Base-by-base conservation (phyloP, 2,797 vertebrate species). In the Pygocentrus nattereri region DNA sequence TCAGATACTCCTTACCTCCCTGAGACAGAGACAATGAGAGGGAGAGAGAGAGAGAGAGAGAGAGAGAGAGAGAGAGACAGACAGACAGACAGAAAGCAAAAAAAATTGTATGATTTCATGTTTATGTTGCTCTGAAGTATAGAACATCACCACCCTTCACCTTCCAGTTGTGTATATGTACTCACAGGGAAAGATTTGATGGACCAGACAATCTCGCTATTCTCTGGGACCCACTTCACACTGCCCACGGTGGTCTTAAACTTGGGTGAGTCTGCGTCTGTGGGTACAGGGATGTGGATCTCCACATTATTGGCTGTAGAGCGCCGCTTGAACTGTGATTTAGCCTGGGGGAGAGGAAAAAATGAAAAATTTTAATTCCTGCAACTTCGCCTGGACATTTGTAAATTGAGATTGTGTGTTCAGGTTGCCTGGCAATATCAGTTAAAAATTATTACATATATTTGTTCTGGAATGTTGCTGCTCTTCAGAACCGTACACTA, bases 291-390 rank as follows among this genome's bases (percentile, higher is more conserved):
- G 92, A 99, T 99, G 93, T 99, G 98, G 90, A 99, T 99, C 91
- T 99, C 98, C 89, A 99, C 98, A 0, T 99, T 99, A 93, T 99
- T 99, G 92, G 98, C 98, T 0, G 98, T 99, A 16, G 98, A 99
- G 56, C 98, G 93, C 64, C 98, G 95, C 78, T 99, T 99, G 90
- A 99, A 99, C 27, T 99, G 98, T 89, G 98, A 99, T 90, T 99
- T 99, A 0, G 98, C 98, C 98, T 99, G 69, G 38, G 67, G 82
- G 34, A 41, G 1, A 15, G 0, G 38, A 8, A 71, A 47, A 54
- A n/a, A 88, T 85, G 1, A 76, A 25, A 56, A 41, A 6, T 34
- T 2, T 3, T 34, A 34, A 34, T 34, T 25, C n/a, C n/a, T n/a
- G n/a, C n/a, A n/a, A n/a, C n/a, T n/a, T n/a, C n/a, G n/a, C n/a